Percentiles rank a stretch among this genome's conserved stretches.
Evolutionary conservation across 2,797 vertebrate genomes (phyloP).

Genomic region (Hapalemur alaotrensis): DNA sequence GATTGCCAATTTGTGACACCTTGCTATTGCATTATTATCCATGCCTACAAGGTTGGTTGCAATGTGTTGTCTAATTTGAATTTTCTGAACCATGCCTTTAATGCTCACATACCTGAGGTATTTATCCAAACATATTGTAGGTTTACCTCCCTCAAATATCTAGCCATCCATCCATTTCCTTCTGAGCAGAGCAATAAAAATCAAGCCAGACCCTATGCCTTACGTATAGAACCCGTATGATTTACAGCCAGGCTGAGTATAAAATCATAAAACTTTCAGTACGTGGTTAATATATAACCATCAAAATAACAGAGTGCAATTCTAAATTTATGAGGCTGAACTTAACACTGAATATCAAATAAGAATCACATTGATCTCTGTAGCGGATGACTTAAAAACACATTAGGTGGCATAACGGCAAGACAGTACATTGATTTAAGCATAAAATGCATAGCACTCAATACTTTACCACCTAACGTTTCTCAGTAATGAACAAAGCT

Average conservation of each 20-base stretch:
- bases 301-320: slow-evolving; percentile 91
- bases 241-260: slow-evolving; percentile 88
- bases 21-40: not conserved
- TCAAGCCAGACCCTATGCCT: slow-evolving; percentile 76
- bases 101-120: slow-evolving; percentile 78
- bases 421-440: slow-evolving; percentile 94
- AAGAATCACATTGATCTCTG: slow-evolving; percentile 93
- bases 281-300: slow-evolving; percentile 88
- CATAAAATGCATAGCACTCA: slow-evolving; percentile 88
- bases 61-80: slow-evolving; percentile 79
- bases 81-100: slow-evolving; percentile 81
- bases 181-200: slow-evolving; percentile 79
- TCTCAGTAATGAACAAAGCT: slow-evolving; percentile 88
- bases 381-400: slow-evolving; percentile 94
- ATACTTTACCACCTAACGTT: slow-evolving; percentile 86
- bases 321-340: slow-evolving; percentile 93
- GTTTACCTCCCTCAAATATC: slow-evolving; percentile 76
- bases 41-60: slow-evolving; percentile 75
- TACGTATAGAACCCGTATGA: slow-evolving; percentile 82
- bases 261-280: slow-evolving; percentile 92
- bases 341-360: slow-evolving; percentile 92
- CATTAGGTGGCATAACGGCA: slow-evolving; percentile 95
- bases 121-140: slow-evolving; percentile 79
- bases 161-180: slow-evolving; percentile 77
- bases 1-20: not conserved